A percentile compares a stretch with the other conserved stretches of the same genome.
These are phyloP conservation scores for Sakesphorus luctuosus DNA, from an alignment of 2,113 vertebrate genomes.

Conservation along the genomic window DNA sequence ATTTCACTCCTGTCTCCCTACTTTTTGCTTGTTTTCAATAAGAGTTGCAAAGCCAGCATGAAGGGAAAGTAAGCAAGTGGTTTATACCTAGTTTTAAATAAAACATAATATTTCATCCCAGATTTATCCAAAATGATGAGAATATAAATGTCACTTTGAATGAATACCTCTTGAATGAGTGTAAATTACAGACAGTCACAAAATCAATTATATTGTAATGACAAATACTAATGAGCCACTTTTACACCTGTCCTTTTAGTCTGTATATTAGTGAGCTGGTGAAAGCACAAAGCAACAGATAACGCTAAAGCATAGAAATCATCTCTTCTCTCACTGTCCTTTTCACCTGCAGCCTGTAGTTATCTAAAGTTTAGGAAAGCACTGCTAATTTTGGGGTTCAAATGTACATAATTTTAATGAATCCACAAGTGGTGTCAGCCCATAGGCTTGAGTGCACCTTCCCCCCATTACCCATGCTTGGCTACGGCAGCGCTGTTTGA, in stretches of 20 bases:
- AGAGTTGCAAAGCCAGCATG: not conserved
- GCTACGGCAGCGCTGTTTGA: not conserved
- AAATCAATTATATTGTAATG: not conserved
- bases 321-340: not conserved
- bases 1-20: not conserved
- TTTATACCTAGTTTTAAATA: not conserved
- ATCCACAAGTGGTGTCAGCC: not conserved
- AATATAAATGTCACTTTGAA: not conserved
- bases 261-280: not conserved
- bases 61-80: conserved; percentile 2
- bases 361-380: not conserved
- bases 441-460: not conserved
- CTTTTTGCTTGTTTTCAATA: not conserved
- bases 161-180: not conserved
- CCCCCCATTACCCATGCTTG: no score
- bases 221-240: not conserved
- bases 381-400: not conserved
- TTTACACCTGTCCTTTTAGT: not conserved
- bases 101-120: not conserved
- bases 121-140: not conserved
- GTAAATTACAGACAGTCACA: not conserved
- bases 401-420: not conserved
- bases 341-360: not conserved
- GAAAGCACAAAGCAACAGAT: not conserved
- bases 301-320: not conserved